These are phyloP conservation scores for Anarrhichthys ocellatus DNA, from an alignment of 2,113 vertebrate species.

Conservation along the genomic window DNA sequence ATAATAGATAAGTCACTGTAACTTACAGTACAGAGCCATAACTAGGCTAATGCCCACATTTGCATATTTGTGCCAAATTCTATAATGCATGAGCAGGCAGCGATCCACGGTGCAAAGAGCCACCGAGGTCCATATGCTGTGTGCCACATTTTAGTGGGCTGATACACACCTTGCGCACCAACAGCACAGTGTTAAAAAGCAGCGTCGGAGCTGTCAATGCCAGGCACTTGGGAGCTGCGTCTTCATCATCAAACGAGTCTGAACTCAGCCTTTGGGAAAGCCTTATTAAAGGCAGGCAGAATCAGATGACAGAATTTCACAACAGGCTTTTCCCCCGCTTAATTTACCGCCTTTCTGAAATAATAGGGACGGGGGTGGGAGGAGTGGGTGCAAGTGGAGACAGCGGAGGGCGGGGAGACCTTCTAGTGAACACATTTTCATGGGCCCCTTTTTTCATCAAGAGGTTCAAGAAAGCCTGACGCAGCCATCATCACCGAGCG, in stretches of 20 bases:
- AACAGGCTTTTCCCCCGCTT: slow-evolving; percentile 57
- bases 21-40: slow-evolving; percentile 79
- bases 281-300: slow-evolving; percentile 59
- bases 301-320: slow-evolving; percentile 59
- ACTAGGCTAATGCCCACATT: slow-evolving; percentile 83
- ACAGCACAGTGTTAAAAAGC: slow-evolving; percentile 30
- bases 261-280: slow-evolving; percentile 54
- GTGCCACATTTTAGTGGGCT: slow-evolving; percentile 17
- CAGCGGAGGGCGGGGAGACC: slow-evolving; percentile 39
- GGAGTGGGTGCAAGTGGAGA: slow-evolving; percentile 29
- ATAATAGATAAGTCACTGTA: slow-evolving; percentile 83
- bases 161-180: slow-evolving; percentile 25
- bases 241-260: slow-evolving; percentile 66
- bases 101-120: slow-evolving; percentile 34
- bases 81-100: slow-evolving; percentile 81
- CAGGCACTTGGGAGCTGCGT: slow-evolving; percentile 25
- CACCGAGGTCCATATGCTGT: slow-evolving; percentile 58
- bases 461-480: slow-evolving; percentile 54
- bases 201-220: slow-evolving; percentile 39
- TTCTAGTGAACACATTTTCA: slow-evolving; percentile 60
- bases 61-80: slow-evolving; percentile 80
- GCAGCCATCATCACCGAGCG: slow-evolving; percentile 41
- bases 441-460: slow-evolving; percentile 50
- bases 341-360: slow-evolving; percentile 67
- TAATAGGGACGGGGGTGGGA: slow-evolving; percentile 41